Evolutionary conservation across 2,113 vertebrate species (phyloP).

Genomic region (Ploceus nigricollis): DNA sequence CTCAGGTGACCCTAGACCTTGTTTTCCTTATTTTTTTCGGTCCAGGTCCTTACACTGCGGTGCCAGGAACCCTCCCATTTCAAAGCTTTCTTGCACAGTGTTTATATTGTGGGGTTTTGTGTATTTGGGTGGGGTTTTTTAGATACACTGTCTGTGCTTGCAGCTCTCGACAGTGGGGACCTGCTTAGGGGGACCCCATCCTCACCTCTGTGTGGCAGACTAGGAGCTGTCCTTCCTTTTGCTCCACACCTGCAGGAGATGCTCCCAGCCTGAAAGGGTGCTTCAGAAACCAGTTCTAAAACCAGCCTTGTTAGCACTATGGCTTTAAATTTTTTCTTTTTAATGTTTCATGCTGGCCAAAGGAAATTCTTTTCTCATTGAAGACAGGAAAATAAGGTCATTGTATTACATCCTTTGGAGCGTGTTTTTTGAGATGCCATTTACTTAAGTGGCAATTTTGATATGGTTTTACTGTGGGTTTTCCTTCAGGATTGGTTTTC

Average conservation of each 20-base stretch:
- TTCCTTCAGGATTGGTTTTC: slow-evolving; percentile 49
- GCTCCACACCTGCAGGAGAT: not conserved
- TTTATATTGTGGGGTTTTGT: not conserved
- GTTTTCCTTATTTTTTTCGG: not conserved
- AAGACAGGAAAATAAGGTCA: slow-evolving; percentile 62
- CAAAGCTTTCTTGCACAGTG: not conserved
- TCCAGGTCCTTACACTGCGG: rapidly evolving
- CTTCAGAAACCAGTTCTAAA: not conserved
- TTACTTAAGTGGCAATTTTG: slow-evolving; percentile 47
- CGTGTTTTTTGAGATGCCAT: not conserved
- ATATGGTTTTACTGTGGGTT: slow-evolving; percentile 20
- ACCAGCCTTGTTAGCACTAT: not conserved
- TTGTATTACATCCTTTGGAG: slow-evolving; percentile 50
- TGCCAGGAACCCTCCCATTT: not conserved
- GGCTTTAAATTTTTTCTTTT: not conserved
- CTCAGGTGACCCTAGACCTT: not conserved
- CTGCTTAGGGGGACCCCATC: not conserved
- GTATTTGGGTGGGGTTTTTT: not conserved
- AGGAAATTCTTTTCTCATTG: slow-evolving; percentile 45
- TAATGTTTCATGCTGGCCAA: not conserved
- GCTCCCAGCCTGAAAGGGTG: not conserved
- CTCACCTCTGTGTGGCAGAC: not conserved
- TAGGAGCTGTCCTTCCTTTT: not conserved
- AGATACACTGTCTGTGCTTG: not conserved
- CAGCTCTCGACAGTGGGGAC: not conserved